Conservation (phyloP, 2,113 vertebrate genomes). For the Scomber japonicus region DNA sequence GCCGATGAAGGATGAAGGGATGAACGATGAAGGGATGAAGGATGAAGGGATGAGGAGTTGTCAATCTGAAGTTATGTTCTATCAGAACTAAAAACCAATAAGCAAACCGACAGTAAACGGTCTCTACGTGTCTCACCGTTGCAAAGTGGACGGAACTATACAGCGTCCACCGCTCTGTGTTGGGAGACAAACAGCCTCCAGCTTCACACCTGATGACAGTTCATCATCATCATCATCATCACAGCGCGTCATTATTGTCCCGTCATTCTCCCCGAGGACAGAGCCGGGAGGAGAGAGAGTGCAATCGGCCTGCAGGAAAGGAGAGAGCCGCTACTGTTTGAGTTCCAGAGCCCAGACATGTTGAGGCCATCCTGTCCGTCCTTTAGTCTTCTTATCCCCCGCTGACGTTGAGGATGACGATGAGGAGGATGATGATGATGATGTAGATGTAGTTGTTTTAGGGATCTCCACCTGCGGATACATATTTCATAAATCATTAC, state of each 20-base stretch:
- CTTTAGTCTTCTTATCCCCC: constrained; percentile 98
- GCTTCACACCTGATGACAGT: constrained; percentile 13
- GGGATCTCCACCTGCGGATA: constrained; percentile 90
- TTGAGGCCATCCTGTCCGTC: constrained; percentile 98
- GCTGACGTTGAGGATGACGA: constrained; percentile 86
- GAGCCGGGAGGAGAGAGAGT: background rate
- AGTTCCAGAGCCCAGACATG: constrained; percentile 99
- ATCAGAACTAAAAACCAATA: background rate
- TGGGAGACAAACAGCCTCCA: background rate
- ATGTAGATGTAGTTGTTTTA: constrained; percentile 84
- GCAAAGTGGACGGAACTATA: background rate
- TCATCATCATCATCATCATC: background rate
- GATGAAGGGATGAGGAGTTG: background rate
- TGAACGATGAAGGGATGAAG: background rate
- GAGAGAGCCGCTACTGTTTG: constrained; percentile 86
- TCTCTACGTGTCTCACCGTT: background rate
- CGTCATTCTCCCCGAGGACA: background rate
- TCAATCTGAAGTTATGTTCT: background rate
- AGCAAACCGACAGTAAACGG: background rate
- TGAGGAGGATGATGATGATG: constrained; percentile 72
- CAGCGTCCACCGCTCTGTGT: constrained; percentile 3
- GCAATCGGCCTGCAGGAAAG: constrained; percentile 5
- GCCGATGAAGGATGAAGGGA: background rate
- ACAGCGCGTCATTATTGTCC: background rate
- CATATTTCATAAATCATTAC: background rate